phyloP scores from a whole-genome alignment of 2,888 invertebrate species.

The Phoronis australis region DNA sequence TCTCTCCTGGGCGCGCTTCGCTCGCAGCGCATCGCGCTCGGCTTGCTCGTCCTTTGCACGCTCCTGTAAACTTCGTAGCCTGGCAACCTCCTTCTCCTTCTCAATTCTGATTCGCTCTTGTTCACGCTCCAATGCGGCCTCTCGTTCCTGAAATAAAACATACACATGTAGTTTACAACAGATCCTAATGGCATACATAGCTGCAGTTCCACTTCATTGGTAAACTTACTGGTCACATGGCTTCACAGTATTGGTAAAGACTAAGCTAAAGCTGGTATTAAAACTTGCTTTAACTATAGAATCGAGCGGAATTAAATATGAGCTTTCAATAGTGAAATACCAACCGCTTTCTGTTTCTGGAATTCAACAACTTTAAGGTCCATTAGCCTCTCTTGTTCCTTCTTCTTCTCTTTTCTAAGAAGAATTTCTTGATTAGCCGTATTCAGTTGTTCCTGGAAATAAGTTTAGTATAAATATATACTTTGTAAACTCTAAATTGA shows the following conservation, averaged over 20 bases:
- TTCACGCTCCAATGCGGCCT: slow-evolving; percentile 46
- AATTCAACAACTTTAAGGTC: slow-evolving; percentile 50
- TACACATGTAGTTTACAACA: too few species aligned
- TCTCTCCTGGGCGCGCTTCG: slow-evolving; percentile 51
- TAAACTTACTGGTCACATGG: too few species aligned
- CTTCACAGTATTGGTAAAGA: too few species aligned
- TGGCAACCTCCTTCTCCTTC: slow-evolving; percentile 51
- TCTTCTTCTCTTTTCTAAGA: slow-evolving; percentile 38
- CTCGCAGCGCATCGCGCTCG: slow-evolving; percentile 49
- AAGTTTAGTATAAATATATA: too few species aligned
- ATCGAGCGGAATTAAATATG: too few species aligned
- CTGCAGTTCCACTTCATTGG: too few species aligned
- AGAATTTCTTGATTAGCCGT: slow-evolving; percentile 47
- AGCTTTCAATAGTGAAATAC: slow-evolving; percentile 16
- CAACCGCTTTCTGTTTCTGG: slow-evolving; percentile 51
- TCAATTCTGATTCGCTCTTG: slow-evolving; percentile 49
- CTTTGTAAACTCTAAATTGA: too few species aligned
- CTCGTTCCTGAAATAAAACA: slow-evolving; percentile 36
- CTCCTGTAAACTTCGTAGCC: slow-evolving; percentile 49
- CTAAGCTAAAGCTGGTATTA: too few species aligned
- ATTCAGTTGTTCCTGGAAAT: slow-evolving; percentile 41
- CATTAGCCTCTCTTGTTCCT: slow-evolving; percentile 44
- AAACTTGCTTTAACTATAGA: too few species aligned
- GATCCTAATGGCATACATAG: too few species aligned
- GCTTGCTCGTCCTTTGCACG: slow-evolving; percentile 50